Conservation (phyloP, 2,888 invertebrate species). For the Oeneis ivallda region DNA sequence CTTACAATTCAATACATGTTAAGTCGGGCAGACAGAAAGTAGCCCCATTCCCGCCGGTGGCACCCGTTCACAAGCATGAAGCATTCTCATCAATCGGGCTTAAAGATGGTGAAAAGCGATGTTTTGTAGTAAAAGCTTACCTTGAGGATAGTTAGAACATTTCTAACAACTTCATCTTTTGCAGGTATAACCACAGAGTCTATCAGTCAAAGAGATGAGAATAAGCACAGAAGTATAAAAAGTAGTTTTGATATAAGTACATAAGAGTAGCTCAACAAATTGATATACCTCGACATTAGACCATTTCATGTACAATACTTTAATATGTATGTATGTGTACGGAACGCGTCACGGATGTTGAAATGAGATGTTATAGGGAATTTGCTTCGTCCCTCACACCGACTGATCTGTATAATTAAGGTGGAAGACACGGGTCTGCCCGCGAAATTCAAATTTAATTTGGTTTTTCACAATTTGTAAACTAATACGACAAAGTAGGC, state of each 20-base stretch:
- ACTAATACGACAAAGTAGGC: no score
- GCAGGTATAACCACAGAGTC: constrained; percentile 35
- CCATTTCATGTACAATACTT: constrained; percentile 27
- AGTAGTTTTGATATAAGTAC: constrained; percentile 32
- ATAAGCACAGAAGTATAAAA: constrained; percentile 30
- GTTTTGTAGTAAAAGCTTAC: no score
- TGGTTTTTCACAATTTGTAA: no score
- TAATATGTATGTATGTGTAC: constrained; percentile 5
- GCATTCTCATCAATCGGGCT: no score
- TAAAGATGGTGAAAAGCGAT: no score
- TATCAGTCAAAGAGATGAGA: constrained; percentile 26
- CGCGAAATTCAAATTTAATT: no score
- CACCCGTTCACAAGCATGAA: no score
- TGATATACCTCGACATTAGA: constrained; percentile 47
- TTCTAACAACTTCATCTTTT: constrained; percentile 6
- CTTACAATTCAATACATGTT: no score
- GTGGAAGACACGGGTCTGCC: no score
- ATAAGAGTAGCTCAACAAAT: constrained; percentile 49
- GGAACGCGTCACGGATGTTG: constrained; percentile 4
- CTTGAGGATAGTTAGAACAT: neutral
- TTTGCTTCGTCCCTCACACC: neutral
- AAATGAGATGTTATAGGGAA: neutral
- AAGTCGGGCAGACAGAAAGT: no score
- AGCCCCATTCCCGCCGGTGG: no score
- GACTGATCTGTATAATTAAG: no score